These are phyloP conservation scores for Eublepharis macularius DNA, from an alignment of 2,113 vertebrate genomes.

Conservation along the genomic window DNA sequence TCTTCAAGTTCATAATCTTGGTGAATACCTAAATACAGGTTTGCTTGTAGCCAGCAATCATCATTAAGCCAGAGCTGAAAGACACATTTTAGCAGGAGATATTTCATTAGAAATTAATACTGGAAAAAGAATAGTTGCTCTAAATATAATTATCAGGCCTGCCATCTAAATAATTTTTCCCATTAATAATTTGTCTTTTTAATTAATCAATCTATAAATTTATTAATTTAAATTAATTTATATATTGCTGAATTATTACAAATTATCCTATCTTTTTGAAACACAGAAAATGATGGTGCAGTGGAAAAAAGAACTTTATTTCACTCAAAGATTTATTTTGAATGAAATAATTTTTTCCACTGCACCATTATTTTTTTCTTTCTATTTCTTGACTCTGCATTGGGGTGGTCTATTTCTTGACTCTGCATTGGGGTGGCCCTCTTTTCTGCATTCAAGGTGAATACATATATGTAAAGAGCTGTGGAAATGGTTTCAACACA, in stretches of 20 bases:
- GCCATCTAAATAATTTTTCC: not conserved
- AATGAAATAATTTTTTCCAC: too few species aligned
- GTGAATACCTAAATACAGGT: constrained; percentile 83
- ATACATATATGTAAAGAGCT: too few species aligned
- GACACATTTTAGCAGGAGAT: constrained; percentile 55
- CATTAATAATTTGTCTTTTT: not conserved
- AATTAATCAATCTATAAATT: not conserved
- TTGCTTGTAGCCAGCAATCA: constrained; percentile 89
- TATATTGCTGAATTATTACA: not conserved
- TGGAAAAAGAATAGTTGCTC: not conserved
- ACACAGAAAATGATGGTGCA: too few species aligned
- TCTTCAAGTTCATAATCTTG: constrained; percentile 84
- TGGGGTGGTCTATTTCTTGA: too few species aligned
- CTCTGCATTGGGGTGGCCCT: too few species aligned
- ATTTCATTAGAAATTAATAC: constrained; percentile 28
- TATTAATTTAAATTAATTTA: not conserved
- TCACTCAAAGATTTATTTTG: too few species aligned
- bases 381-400: too few species aligned
- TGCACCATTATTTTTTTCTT: too few species aligned
- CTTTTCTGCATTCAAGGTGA: too few species aligned
- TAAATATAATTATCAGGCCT: not conserved
- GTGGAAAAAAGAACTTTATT: too few species aligned
- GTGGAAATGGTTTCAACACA: too few species aligned
- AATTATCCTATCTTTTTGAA: not conserved
- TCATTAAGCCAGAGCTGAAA: constrained; percentile 89